phyloP scores from a whole-genome alignment of 2,797 vertebrate species.

The Cyprinella venusta region DNA sequence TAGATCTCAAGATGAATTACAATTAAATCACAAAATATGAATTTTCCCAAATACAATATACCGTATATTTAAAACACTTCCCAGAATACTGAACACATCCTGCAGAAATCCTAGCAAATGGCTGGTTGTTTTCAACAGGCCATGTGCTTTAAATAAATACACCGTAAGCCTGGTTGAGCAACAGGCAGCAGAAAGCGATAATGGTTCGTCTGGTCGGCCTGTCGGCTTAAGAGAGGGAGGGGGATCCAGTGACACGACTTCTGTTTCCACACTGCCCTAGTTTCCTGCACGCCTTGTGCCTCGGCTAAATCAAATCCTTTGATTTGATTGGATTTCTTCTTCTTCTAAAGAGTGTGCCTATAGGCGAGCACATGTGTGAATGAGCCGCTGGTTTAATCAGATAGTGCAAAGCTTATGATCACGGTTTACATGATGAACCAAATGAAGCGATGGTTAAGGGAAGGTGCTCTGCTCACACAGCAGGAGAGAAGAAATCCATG shows the following conservation, averaged over 20 bases:
- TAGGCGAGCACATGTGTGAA: neutral
- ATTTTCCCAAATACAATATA: neutral
- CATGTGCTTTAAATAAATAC: conserved; percentile 57
- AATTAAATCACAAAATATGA: neutral
- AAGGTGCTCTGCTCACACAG: neutral
- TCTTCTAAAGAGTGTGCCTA: neutral
- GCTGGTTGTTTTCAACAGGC: conserved; percentile 33
- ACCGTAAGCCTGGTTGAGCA: conserved; percentile 52
- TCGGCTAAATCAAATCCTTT: conserved; percentile 35
- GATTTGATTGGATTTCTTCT: conserved; percentile 25
- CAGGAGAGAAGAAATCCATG: neutral
- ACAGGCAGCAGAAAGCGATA: conserved; percentile 42
- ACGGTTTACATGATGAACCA: conserved; percentile 24
- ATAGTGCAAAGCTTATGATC: conserved; percentile 30
- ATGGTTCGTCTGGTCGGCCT: conserved; percentile 55
- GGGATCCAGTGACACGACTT: conserved; percentile 62
- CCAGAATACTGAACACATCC: conserved; percentile 40
- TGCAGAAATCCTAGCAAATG: conserved; percentile 25
- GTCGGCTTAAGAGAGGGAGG: conserved; percentile 49
- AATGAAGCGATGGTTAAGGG: conserved; percentile 53
- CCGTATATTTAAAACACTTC: neutral
- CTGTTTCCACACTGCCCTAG: conserved; percentile 72
- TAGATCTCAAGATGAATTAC: neutral
- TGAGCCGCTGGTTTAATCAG: conserved; percentile 33
- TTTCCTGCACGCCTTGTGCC: conserved; percentile 57